Evolutionary conservation across 1,140 invertebrate genomes (phyloP).

Genomic region (Dendroctonus valens): DNA sequence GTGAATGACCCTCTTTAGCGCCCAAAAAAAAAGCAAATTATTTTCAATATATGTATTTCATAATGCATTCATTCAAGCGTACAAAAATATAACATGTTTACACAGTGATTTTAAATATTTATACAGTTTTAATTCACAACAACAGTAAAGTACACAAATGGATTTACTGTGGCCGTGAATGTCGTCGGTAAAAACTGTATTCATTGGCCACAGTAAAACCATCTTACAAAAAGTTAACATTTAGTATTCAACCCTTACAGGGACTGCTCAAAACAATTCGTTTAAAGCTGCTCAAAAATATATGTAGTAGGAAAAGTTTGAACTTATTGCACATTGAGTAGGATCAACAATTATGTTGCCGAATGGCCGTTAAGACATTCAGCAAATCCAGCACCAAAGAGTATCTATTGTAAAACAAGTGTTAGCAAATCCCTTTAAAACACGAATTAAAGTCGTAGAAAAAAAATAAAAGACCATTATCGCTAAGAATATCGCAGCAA

Average conservation of each 20-base stretch:
- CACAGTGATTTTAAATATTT: slow-evolving; percentile 44
- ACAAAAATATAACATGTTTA: slow-evolving; percentile 50
- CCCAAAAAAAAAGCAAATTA: too few relatives aligned
- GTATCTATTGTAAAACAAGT: slow-evolving; percentile 8
- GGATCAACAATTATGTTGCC: slow-evolving; percentile 2
- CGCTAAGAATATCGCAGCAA: slow-evolving; percentile 23
- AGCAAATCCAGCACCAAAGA: slow-evolving; percentile 22
- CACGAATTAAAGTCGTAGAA: background rate
- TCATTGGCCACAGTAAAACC: background rate
- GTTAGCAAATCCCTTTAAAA: slow-evolving; percentile 19
- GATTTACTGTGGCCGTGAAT: background rate
- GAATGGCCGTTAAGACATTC: slow-evolving; percentile 15
- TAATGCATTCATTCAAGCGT: slow-evolving; percentile 49
- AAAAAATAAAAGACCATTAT: background rate
- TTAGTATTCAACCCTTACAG: background rate
- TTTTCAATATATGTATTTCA: slow-evolving; percentile 34
- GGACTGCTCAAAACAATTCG: background rate
- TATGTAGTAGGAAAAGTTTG: slow-evolving; percentile 6
- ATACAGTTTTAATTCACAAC: slow-evolving; percentile 37
- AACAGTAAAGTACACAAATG: slow-evolving; percentile 26
- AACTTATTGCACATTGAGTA: slow-evolving; percentile 23
- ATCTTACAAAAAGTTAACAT: slow-evolving; percentile 8
- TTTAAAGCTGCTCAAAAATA: slow-evolving; percentile 19
- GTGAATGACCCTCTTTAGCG: too few relatives aligned
- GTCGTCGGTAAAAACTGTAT: background rate